These are phyloP conservation scores for Hylaeus volcanicus DNA, from an alignment of 1,140 invertebrate species.

Conservation along the genomic window DNA sequence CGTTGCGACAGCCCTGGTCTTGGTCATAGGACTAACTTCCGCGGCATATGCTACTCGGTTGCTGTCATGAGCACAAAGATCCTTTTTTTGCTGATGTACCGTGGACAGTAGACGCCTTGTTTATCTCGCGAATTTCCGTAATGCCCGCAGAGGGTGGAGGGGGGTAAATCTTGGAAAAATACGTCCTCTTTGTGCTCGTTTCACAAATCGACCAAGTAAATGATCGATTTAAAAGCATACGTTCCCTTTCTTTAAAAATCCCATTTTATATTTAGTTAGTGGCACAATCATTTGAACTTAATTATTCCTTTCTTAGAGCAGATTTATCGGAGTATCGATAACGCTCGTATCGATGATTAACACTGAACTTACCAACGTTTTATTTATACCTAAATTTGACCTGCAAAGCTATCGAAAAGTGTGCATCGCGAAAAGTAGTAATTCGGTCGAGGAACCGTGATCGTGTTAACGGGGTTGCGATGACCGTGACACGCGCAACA, in stretches of 20 bases:
- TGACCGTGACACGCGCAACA: conserved; percentile 60
- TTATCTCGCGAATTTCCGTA: conserved; percentile 54
- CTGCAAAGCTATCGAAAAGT: background rate
- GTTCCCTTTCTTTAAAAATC: too few relatives aligned
- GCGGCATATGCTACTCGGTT: conserved; percentile 44
- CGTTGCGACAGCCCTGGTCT: conserved; percentile 21
- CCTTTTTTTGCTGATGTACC: conserved; percentile 45
- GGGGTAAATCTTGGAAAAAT: too few relatives aligned
- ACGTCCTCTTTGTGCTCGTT: too few relatives aligned
- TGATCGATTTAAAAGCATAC: too few relatives aligned
- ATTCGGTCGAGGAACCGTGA: conserved; percentile 8
- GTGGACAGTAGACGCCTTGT: conserved; percentile 59
- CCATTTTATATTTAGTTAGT: too few relatives aligned
- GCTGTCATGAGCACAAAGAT: conserved; percentile 34
- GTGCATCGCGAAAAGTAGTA: background rate
- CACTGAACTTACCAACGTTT: too few relatives aligned
- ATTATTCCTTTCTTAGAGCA: too few relatives aligned
- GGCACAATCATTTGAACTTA: too few relatives aligned
- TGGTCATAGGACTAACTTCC: conserved; percentile 36
- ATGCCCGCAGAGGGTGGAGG: background rate
- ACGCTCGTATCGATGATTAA: too few relatives aligned
- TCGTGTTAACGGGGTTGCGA: conserved; percentile 18
- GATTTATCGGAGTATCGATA: too few relatives aligned
- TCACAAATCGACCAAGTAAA: too few relatives aligned
- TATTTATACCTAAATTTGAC: background rate